These are phyloP conservation scores for Lampris megalopsis DNA, from an alignment of 2,113 vertebrate genomes.

Conservation along the genomic window DNA sequence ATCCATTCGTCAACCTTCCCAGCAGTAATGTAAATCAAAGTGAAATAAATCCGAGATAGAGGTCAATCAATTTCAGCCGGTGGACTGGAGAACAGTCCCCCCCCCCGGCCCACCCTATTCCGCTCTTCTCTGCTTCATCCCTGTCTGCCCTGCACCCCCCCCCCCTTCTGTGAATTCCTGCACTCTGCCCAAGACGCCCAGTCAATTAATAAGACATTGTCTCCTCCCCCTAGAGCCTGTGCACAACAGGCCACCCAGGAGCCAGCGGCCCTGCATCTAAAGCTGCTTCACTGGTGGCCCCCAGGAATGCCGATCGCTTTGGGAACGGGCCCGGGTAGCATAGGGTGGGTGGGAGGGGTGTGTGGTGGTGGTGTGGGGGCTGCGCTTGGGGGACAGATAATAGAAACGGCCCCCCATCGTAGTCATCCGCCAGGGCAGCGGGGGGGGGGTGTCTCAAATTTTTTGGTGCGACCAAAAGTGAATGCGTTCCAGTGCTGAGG, in stretches of 20 bases:
- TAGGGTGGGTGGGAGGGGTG: slow-evolving; percentile 12
- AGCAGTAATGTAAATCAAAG: slow-evolving; percentile 62
- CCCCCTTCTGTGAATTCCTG: slow-evolving; percentile 77
- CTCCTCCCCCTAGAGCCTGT: slow-evolving; percentile 79
- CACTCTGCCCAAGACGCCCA: slow-evolving; percentile 82
- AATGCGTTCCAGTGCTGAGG: slow-evolving; percentile 67
- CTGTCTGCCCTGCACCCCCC: slow-evolving; percentile 29
- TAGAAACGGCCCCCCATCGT: slow-evolving; percentile 79
- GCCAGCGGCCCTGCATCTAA: slow-evolving; percentile 70
- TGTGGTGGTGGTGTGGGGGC: not conserved
- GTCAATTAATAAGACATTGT: slow-evolving; percentile 90
- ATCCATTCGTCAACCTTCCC: not conserved
- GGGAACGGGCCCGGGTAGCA: slow-evolving; percentile 58
- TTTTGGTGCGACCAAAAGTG: slow-evolving; percentile 75
- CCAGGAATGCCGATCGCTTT: slow-evolving; percentile 82
- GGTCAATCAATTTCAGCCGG: slow-evolving; percentile 49
- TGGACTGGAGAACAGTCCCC: slow-evolving; percentile 29
- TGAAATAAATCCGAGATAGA: slow-evolving; percentile 59
- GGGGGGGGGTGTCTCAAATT: slow-evolving; percentile 62
- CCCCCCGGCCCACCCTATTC: not conserved
- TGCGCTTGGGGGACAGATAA: slow-evolving; percentile 64
- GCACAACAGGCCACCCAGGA: slow-evolving; percentile 86
- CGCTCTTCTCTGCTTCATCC: slow-evolving; percentile 31
- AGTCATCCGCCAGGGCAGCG: slow-evolving; percentile 69
- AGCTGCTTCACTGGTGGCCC: slow-evolving; percentile 85